A percentile compares a stretch with the other conserved stretches of the same genome.
These are phyloP conservation scores for Hypothenemus hampei DNA, from an alignment of 1,140 invertebrate genomes.

Conservation along the genomic window DNA sequence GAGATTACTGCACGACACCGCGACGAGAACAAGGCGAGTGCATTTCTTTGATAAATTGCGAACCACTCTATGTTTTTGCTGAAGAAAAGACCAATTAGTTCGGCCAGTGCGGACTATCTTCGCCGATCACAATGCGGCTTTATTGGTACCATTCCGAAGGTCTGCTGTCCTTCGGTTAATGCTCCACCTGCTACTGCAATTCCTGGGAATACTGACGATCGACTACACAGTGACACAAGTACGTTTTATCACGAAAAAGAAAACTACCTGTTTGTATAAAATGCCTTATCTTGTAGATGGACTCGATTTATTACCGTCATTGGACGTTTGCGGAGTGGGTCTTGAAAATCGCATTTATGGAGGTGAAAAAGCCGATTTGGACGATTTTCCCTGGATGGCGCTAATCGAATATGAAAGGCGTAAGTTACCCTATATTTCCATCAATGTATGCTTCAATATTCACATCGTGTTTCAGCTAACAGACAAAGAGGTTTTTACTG, in stretches of 20 bases:
- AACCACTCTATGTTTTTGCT: constrained; percentile 41
- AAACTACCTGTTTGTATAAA: too few species aligned
- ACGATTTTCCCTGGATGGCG: constrained; percentile 45
- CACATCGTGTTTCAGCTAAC: constrained; percentile 15
- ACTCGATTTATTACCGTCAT: constrained; percentile 20
- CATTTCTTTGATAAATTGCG: constrained; percentile 44
- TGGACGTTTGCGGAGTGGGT: constrained; percentile 36
- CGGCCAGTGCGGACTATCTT: constrained; percentile 40
- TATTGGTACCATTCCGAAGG: constrained; percentile 48
- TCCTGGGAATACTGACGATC: constrained; percentile 45
- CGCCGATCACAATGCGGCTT: constrained; percentile 51
- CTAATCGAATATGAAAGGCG: constrained; percentile 48
- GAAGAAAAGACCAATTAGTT: constrained; percentile 42
- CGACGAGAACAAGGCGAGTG: constrained; percentile 42
- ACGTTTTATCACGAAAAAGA: too few species aligned
- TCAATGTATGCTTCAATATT: background rate
- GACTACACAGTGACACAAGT: too few species aligned
- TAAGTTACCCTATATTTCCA: constrained; percentile 29
- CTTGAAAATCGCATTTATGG: constrained; percentile 41
- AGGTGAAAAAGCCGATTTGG: constrained; percentile 46
- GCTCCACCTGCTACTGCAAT: constrained; percentile 23
- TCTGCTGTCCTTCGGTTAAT: constrained; percentile 42
- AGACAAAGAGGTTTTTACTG: constrained; percentile 37
- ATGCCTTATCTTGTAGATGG: background rate
- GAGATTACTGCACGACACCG: constrained; percentile 35